Evolutionary conservation across 1,140 invertebrate genomes (phyloP).

Genomic region (Cylas formicarius): DNA sequence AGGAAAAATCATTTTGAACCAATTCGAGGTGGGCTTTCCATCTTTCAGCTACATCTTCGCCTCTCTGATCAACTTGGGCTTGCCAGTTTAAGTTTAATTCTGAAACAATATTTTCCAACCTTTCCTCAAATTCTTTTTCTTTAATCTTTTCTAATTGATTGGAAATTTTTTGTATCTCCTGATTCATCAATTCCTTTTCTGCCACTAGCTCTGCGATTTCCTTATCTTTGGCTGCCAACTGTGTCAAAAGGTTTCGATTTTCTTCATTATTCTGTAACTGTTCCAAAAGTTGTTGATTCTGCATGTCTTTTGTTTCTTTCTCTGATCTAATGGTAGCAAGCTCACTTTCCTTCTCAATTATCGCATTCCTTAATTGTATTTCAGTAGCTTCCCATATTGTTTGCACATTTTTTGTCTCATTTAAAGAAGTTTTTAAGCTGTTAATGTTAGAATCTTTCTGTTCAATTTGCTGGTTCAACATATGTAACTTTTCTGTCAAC

Average conservation of each 20-base stretch:
- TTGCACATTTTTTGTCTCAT: too few species aligned
- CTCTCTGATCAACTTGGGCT: constrained; percentile 49
- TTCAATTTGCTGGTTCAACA: too few species aligned
- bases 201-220: constrained; percentile 7
- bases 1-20: constrained; percentile 51
- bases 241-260: not conserved
- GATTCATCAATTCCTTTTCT: constrained; percentile 3
- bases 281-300: not conserved
- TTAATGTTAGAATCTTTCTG: too few species aligned
- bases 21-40: constrained; percentile 57
- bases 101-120: constrained; percentile 8
- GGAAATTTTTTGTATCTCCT: constrained; percentile 39
- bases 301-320: too few species aligned
- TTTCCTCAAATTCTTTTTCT: constrained; percentile 12
- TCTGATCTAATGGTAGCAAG: constrained; percentile 4
- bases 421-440: too few species aligned
- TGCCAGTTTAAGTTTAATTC: constrained; percentile 41
- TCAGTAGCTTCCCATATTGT: too few species aligned
- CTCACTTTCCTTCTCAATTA: constrained; percentile 14
- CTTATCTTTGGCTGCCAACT: constrained; percentile 1
- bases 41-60: constrained; percentile 49
- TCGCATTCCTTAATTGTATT: constrained; percentile 7
- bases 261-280: not conserved
- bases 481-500: too few species aligned
- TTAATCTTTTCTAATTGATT: constrained; percentile 41